Evolutionary conservation across 2,797 vertebrate species (phyloP).

Genomic region (Channa striata): DNA sequence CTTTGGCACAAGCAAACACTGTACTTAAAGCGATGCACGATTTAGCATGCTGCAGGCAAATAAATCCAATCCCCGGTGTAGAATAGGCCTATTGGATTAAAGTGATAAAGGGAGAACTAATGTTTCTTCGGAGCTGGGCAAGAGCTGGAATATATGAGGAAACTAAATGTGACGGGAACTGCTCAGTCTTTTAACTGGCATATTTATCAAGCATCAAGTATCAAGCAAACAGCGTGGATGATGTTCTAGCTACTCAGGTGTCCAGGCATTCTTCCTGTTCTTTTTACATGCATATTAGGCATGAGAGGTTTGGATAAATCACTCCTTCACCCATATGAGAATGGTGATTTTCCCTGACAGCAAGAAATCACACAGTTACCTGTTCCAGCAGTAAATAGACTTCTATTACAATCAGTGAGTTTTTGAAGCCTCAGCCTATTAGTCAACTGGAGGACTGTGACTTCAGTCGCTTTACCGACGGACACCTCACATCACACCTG

Average conservation of each 20-base stretch:
- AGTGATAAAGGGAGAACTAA: conserved; percentile 72
- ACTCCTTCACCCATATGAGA: conserved; percentile 26
- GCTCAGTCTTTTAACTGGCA: conserved; percentile 65
- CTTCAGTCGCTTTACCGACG: conserved; percentile 48
- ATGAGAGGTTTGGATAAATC: conserved; percentile 52
- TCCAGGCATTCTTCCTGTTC: conserved; percentile 35
- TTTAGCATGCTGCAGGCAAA: conserved; percentile 74
- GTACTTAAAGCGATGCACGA: conserved; percentile 50
- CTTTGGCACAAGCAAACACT: conserved; percentile 44
- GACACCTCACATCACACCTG: conserved; percentile 55
- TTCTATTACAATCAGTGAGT: conserved; percentile 55
- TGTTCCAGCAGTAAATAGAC: conserved; percentile 45
- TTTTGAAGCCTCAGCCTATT: conserved; percentile 25
- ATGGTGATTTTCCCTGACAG: conserved; percentile 52
- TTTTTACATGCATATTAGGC: conserved; percentile 47
- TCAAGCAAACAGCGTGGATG: conserved; percentile 53
- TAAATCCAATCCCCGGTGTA: conserved; percentile 68
- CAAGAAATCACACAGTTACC: conserved; percentile 51
- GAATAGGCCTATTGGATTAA: conserved; percentile 73
- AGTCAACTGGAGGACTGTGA: conserved; percentile 25
- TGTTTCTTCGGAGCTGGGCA: conserved; percentile 59
- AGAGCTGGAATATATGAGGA: conserved; percentile 57
- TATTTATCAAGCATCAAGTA: conserved; percentile 58
- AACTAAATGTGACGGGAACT: conserved; percentile 70
- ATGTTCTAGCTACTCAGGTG: conserved; percentile 41